Conservation (phyloP, 2,888 invertebrate species). For the Ctena decussata region DNA sequence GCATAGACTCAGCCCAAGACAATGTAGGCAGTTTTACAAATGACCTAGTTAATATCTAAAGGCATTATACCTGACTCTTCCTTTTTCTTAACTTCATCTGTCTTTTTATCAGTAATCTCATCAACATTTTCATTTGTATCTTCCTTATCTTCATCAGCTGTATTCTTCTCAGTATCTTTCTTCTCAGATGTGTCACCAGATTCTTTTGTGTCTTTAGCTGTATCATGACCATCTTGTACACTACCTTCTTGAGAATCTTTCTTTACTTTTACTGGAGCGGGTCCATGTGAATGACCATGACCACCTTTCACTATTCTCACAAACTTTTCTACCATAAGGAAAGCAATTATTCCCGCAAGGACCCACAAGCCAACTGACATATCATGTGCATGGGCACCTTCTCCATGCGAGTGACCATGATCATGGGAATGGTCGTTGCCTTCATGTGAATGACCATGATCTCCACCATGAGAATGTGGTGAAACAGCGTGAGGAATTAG, state of each 20-base stretch:
- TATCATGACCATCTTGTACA: constrained; percentile 30
- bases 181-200: constrained; percentile 67
- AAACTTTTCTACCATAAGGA: constrained; percentile 96
- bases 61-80: neutral
- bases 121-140: constrained; percentile 20
- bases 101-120: constrained; percentile 51
- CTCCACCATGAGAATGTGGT: constrained; percentile 86
- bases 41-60: too few species aligned
- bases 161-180: constrained; percentile 45
- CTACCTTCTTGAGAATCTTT: neutral
- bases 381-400: constrained; percentile 89
- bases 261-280: constrained; percentile 34
- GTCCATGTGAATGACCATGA: constrained; percentile 90
- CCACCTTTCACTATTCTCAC: constrained; percentile 92
- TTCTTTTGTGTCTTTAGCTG: constrained; percentile 52
- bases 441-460: constrained; percentile 78
- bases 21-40: too few species aligned
- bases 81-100: constrained; percentile 58
- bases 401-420: constrained; percentile 79
- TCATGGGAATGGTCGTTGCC: constrained; percentile 88
- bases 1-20: too few species aligned
- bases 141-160: constrained; percentile 49
- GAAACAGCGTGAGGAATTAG: constrained; percentile 97
- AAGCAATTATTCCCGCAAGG: constrained; percentile 96
- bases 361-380: constrained; percentile 98